phyloP scores from a whole-genome alignment of 2,888 invertebrate genomes.

The Tachina fera region DNA sequence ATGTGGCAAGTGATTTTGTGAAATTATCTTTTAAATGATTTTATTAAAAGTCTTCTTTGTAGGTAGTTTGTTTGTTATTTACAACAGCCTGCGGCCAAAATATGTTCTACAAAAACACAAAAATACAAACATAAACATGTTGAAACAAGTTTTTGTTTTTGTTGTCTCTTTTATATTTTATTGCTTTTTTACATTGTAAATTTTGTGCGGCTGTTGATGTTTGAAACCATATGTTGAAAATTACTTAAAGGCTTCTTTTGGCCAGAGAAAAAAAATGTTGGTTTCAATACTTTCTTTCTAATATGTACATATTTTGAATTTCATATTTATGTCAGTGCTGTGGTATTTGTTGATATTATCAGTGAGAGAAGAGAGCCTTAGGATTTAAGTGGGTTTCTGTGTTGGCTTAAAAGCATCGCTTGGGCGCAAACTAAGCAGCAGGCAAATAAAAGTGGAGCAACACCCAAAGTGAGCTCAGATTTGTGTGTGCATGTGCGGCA shows the following conservation, averaged over 20 bases:
- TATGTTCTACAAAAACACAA: slow-evolving; percentile 18
- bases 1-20: background rate
- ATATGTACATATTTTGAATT: background rate
- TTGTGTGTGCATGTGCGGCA: background rate
- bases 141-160: background rate
- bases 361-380: slow-evolving; percentile 19
- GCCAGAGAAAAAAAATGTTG: background rate
- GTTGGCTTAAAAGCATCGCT: slow-evolving; percentile 18
- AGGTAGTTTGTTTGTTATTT: background rate
- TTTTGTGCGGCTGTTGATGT: background rate
- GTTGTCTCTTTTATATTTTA: background rate
- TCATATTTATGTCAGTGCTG: background rate
- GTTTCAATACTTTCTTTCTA: background rate
- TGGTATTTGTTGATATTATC: slow-evolving; percentile 24
- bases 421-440: background rate
- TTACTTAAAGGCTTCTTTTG: slow-evolving; percentile 44
- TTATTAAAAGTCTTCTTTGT: background rate
- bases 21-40: background rate
- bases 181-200: background rate
- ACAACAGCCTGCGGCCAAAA: slow-evolving; percentile 26
- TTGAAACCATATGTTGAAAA: slow-evolving; percentile 34
- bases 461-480: background rate
- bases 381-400: slow-evolving; percentile 26
- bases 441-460: background rate
- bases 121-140: slow-evolving; percentile 20